Evolutionary conservation across 1,140 invertebrate species (phyloP), one percentile per base, ranked within the genome.

Genomic region (Trichogramma pretiosum): DNA sequence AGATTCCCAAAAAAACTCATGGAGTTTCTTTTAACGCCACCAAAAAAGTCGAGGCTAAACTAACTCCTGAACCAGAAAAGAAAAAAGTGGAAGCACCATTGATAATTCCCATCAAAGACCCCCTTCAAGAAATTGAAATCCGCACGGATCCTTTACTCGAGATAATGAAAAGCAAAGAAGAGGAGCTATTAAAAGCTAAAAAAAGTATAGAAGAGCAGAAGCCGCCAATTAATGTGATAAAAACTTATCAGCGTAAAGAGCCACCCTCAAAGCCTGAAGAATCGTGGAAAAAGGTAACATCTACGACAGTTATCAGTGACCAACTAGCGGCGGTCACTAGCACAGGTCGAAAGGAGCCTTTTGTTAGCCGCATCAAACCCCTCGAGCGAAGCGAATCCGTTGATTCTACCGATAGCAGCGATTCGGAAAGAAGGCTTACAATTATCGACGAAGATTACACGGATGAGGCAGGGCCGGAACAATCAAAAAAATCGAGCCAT

Each of bases 331-430:
- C 33, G 3, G 39, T 19, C 14, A 23, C 14, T 21, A 14, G n/a
- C 7, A 41, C n/a, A 10, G 30, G 3, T 10, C 40, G 50, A 3
- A 52, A 52, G 18, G 48, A 34, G 32, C 44, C 57, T 34, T 51
- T 61, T 7, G 39, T 46, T 13, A 56, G 55, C 19, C 65, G 60
- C 30, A 53, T 52, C 7, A 74, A 71, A 39, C 66, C 72, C 19
- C 50, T 67, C 3, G 48, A 75, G 0, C 72, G 54, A 21, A 68
- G 71, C 35, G 68, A 74, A 7, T 74, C 72, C 41, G 59, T 72
- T 2, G 76, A 78, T 46, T 77, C 74, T 0, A 70, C 70, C 2
- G 84, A 87, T 52, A 84, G 81, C 48, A 84, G 82, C 45, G 84
- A 86, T 60, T 84, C 82, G 1, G 83, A 85, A 57, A 74, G 78